Conservation (phyloP, 1,140 invertebrate species). For the Drosophila punjabiensis region DNA sequence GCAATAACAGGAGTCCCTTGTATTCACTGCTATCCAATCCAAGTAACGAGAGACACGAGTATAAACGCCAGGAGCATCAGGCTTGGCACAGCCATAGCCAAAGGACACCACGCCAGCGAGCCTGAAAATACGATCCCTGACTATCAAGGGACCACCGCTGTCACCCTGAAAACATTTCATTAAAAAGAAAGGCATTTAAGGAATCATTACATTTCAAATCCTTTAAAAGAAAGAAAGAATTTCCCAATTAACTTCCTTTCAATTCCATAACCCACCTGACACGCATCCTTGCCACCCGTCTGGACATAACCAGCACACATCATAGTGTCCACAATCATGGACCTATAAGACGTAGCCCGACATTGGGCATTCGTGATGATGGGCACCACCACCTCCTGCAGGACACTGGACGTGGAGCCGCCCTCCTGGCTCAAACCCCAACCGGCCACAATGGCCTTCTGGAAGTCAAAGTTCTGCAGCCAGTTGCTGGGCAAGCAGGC, state of each 20-base stretch:
- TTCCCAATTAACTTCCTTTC: neutral
- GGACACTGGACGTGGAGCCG: slow-evolving; percentile 93
- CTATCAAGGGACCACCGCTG: slow-evolving; percentile 92
- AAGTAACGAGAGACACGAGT: slow-evolving; percentile 78
- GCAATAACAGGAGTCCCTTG: slow-evolving; percentile 79
- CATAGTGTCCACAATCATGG: slow-evolving; percentile 95
- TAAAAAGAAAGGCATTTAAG: too few relatives aligned
- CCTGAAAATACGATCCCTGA: slow-evolving; percentile 95
- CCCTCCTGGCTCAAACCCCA: slow-evolving; percentile 95
- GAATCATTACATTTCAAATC: too few relatives aligned
- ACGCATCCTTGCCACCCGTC: slow-evolving; percentile 95
- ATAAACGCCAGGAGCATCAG: slow-evolving; percentile 92
- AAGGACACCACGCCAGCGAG: slow-evolving; percentile 92
- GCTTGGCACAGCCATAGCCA: slow-evolving; percentile 92
- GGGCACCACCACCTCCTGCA: slow-evolving; percentile 93
- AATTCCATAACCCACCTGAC: slow-evolving; percentile 88
- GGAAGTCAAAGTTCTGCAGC: slow-evolving; percentile 73
- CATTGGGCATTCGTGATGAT: slow-evolving; percentile 97
- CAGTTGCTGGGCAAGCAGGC: slow-evolving; percentile 90
- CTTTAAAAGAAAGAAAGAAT: neutral
- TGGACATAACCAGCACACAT: slow-evolving; percentile 95
- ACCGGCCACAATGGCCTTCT: slow-evolving; percentile 87
- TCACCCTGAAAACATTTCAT: slow-evolving; percentile 84
- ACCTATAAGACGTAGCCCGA: slow-evolving; percentile 92
- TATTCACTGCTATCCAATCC: slow-evolving; percentile 82